Percentiles rank a stretch among this genome's conserved stretches.
phyloP scores from a whole-genome alignment of 37 sponge, comb jelly and placozoan species.

The Spongilla lacustris region DNA sequence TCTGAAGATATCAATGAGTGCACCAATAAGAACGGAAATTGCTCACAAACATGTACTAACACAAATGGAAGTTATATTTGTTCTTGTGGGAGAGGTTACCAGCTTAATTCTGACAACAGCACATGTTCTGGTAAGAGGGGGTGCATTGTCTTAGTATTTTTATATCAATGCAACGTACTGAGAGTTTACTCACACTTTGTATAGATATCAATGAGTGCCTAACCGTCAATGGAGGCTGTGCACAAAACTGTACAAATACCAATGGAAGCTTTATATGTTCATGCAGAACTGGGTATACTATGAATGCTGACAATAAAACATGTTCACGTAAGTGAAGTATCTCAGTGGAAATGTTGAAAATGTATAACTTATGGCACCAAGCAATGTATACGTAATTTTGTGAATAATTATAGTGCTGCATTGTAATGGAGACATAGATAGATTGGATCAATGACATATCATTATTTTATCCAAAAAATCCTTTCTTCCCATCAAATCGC shows the following conservation, averaged over 20 bases:
- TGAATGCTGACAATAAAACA: not conserved
- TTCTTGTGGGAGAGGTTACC: conserved; percentile 17
- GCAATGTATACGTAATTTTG: too few relatives aligned
- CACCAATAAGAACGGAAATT: conserved; percentile 23
- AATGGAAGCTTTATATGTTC: conserved; percentile 15
- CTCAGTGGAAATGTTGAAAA: too few relatives aligned
- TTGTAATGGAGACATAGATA: too few relatives aligned
- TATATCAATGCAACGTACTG: too few relatives aligned
- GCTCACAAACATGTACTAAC: conserved; percentile 37
- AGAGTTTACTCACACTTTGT: too few relatives aligned
- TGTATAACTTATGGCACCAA: too few relatives aligned
- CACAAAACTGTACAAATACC: conserved; percentile 10
- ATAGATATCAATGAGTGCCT: conserved; percentile 22
- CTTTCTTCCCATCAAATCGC: too few relatives aligned
- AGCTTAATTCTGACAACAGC: not conserved
- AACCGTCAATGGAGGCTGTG: not conserved
- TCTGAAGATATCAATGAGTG: conserved; percentile 42
- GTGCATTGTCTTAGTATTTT: too few relatives aligned
- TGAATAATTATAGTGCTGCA: too few relatives aligned
- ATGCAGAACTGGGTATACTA: conserved; percentile 7
- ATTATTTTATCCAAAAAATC: too few relatives aligned
- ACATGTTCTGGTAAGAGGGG: not conserved
- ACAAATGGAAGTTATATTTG: conserved; percentile 27
- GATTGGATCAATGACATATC: too few relatives aligned
- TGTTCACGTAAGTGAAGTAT: not conserved